Percentiles rank a stretch among this genome's conserved stretches.
Conservation (phyloP, 1,140 invertebrate genomes). For the Drepana arcuata region DNA sequence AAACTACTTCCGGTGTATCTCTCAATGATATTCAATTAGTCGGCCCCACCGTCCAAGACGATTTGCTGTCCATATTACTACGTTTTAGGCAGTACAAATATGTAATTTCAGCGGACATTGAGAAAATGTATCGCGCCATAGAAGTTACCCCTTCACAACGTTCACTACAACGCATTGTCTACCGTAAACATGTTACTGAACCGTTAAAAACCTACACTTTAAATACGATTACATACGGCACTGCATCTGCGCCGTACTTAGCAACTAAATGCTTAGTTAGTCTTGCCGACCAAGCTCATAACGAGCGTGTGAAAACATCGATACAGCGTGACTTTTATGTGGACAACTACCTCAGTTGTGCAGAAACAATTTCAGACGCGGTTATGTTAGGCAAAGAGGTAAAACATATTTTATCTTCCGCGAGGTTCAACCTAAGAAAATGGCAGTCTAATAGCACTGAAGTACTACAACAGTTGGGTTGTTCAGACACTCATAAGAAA, state of each 20-base stretch:
- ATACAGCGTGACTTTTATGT: constrained; percentile 59
- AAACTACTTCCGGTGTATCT: constrained; percentile 16
- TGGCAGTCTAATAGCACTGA: constrained; percentile 4
- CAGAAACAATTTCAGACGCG: constrained; percentile 15
- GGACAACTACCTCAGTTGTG: constrained; percentile 59
- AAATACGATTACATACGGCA: constrained; percentile 30
- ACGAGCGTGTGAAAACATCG: too few relatives aligned
- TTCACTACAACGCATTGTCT: constrained; percentile 35
- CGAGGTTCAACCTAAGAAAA: constrained; percentile 8
- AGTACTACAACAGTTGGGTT: neutral
- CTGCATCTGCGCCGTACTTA: constrained; percentile 27
- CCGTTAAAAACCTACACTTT: constrained; percentile 6
- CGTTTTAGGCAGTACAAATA: constrained; percentile 22
- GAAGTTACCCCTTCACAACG: constrained; percentile 20
- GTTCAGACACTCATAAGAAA: constrained; percentile 54
- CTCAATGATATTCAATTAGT: constrained; percentile 24
- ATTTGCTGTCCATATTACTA: constrained; percentile 26
- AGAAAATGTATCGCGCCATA: constrained; percentile 36
- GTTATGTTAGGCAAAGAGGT: constrained; percentile 2
- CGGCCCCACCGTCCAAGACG: constrained; percentile 32
- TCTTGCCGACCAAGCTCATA: too few relatives aligned
- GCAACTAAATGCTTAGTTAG: constrained; percentile 26
- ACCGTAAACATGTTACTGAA: constrained; percentile 9
- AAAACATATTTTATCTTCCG: constrained; percentile 3
- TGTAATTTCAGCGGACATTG: constrained; percentile 22